Evolutionary conservation across 1,140 invertebrate genomes (phyloP).

Genomic region (Microplitis mediator): DNA sequence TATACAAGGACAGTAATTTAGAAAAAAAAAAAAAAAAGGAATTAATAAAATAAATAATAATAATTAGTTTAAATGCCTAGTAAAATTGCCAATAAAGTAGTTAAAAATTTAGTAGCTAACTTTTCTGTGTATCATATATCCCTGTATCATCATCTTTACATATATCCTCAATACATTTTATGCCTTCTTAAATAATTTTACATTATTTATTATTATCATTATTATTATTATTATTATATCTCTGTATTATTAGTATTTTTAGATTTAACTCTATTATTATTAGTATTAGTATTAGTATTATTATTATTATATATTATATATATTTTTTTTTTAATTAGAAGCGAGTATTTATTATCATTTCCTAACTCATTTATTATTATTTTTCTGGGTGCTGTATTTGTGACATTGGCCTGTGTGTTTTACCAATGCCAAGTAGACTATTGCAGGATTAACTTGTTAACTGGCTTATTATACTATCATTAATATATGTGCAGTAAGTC

Average conservation of each 20-base stretch:
- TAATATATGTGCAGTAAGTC: slow-evolving; percentile 35
- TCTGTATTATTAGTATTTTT: background rate
- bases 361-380: slow-evolving; percentile 5
- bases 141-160: slow-evolving; percentile 52
- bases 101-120: slow-evolving; percentile 60
- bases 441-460: background rate
- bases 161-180: slow-evolving; percentile 36
- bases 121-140: slow-evolving; percentile 55
- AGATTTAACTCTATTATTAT: background rate
- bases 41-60: background rate
- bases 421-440: slow-evolving; percentile 12
- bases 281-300: background rate
- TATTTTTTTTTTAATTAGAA: slow-evolving; percentile 2
- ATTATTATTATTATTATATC: slow-evolving; percentile 21
- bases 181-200: slow-evolving; percentile 4
- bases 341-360: background rate
- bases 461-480: slow-evolving; percentile 51
- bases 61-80: slow-evolving; percentile 60
- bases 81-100: slow-evolving; percentile 63
- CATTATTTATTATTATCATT: slow-evolving; percentile 7
- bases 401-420: slow-evolving; percentile 19
- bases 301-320: background rate
- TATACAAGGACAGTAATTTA: background rate
- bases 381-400: slow-evolving; percentile 43
- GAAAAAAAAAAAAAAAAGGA: slow-evolving; percentile 33